Base-by-base conservation (phyloP, 2,113 vertebrate species). In the Grus americana region DNA sequence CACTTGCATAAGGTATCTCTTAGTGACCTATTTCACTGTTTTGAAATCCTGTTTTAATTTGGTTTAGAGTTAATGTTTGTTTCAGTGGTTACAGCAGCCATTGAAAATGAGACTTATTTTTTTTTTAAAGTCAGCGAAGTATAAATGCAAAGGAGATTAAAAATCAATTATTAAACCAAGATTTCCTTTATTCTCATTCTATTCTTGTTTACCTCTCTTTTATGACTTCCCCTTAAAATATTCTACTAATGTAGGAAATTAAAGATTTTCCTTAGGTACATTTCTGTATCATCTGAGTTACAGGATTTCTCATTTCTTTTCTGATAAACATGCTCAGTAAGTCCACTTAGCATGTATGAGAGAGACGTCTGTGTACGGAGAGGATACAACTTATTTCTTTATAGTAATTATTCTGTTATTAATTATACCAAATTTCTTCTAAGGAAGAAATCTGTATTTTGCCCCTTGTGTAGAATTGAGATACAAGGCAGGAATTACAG, bases 151-250 rank as follows among this genome's bases (percentile, higher is more conserved):
- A 87, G 32, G 47, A 89, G 57, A 87, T 95, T 93, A 87, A 90
- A 75, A 81, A 95, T 91, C 34, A 89, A n/a, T 74, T 84, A 93
- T 84, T 93, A 89, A 94, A 84, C 93, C 65, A 94, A 75, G 44
- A 65, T 75, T 94, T 92, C 36, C 76, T 87, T 91, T 88, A 65
- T 89, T 79, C 15, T 72, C 19, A 65, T 93, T 89, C 57, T 85
- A 4, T 61, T 90, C 42, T 54, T 59, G 6, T 66, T 95, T 93
- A 36, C 46, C 29, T 88, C 50, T 78, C 23, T 70, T 82, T 62
- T 36, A 89, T 79, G n/a, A 76, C 74, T 91, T 95, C 66, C 86
- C 12, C 36, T 93, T 73, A 36, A 92, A 79, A 47, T 68, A 59
- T 82, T 82, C 50, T 26, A 55, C 4, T 94, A 89, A 89, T 65